Base-by-base conservation (phyloP, 2,888 invertebrate species). In the Serripes groenlandicus region DNA sequence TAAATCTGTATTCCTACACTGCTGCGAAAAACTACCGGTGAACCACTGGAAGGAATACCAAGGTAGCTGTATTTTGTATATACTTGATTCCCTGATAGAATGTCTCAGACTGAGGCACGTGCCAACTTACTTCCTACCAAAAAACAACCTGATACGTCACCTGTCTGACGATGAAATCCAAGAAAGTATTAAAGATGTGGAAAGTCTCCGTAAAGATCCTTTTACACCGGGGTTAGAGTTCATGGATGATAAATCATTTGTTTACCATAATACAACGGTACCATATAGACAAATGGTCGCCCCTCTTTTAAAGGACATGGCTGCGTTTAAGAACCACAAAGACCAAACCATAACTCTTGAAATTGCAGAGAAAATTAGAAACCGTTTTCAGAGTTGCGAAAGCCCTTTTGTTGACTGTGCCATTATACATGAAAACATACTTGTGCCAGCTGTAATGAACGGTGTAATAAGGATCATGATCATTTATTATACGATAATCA, bases 141-240 rank as follows among this genome's bases (percentile, higher is more conserved):
- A 80, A 34, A 87, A 84, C 28, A 87, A 87, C 32, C 68, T 84
- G 0, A 78, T 87, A 23, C 80, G 76, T 34, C 80, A 82, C 32
- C 54, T 82, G 3, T 64, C 32, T 3, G 73, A 82, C 0, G 70
- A 64, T 3, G 78, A 87, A 64, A 28, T 78, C 9, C 49, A 52
- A 23, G 21, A 49, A n/a, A 68, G 70, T 15, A 37, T 72, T n/a
- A 42, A 56, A 18, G 70, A 70, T 3, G 68, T 84, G 11, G 68
- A 68, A 49, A 35, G 28, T 7, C 9, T 84, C n/a, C 72, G 86
- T 18, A 23, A 23, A 23, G 60, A 74, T 32, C 84, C 82, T 3
- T 52, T 83, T 7, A 15, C 66, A 2, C 77, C 75, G 21, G 23
- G 78, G 7, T 32, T 82, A 28, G 71, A 78, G 32, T 82, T 72